Evolutionary conservation across 2,113 vertebrate species (phyloP).

Genomic region (Clinocottus analis): DNA sequence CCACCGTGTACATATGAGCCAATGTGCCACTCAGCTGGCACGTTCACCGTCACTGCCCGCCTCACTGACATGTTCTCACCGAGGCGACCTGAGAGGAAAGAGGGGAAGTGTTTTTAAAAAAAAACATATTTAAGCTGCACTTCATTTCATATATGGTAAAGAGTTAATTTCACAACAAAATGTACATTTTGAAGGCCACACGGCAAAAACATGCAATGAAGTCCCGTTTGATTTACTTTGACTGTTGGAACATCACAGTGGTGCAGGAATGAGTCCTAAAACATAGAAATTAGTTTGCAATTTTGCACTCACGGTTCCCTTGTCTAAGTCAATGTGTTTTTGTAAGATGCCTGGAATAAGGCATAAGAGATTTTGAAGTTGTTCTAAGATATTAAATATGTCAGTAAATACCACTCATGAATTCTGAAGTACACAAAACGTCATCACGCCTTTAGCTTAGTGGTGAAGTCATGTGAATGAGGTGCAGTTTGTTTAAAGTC

Average conservation of each 20-base stretch:
- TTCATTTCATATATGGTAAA: too few relatives aligned
- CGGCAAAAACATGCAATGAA: neutral
- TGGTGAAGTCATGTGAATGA: too few relatives aligned
- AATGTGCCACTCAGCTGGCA: constrained; percentile 86
- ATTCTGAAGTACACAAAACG: too few relatives aligned
- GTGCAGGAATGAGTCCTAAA: too few relatives aligned
- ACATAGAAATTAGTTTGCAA: too few relatives aligned
- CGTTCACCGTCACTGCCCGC: constrained; percentile 84
- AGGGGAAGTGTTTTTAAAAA: neutral
- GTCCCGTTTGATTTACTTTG: neutral
- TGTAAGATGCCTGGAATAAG: too few relatives aligned
- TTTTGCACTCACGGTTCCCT: neutral
- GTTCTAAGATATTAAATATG: too few relatives aligned
- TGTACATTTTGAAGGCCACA: neutral
- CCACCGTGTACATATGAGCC: constrained; percentile 88
- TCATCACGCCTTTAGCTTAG: too few relatives aligned
- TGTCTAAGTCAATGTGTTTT: too few relatives aligned
- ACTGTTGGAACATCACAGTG: neutral
- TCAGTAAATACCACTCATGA: too few relatives aligned
- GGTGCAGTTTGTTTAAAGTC: too few relatives aligned
- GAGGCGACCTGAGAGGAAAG: constrained; percentile 83
- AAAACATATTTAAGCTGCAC: neutral
- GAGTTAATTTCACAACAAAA: neutral
- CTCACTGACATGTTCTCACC: constrained; percentile 91
- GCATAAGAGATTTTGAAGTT: too few relatives aligned